phyloP scores from a whole-genome alignment of 2,797 vertebrate species.

The Girardinus metallicus region DNA sequence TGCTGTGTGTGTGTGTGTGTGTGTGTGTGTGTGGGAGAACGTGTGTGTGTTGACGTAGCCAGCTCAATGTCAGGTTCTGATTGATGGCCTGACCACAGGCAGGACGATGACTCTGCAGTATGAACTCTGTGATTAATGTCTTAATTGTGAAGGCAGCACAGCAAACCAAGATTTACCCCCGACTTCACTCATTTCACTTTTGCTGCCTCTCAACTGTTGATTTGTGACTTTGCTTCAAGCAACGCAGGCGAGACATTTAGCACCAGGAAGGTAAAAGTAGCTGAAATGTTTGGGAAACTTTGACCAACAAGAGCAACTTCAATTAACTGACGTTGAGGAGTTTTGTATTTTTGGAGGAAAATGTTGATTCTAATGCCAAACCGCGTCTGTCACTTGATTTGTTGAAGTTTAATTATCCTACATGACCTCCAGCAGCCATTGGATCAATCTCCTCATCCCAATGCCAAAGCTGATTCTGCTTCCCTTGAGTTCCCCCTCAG shows the following conservation, averaged over 20 bases:
- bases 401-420: conserved; percentile 19
- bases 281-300: conserved; percentile 14
- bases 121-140: conserved; percentile 80
- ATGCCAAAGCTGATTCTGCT: conserved; percentile 35
- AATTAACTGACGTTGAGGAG: background rate
- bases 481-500: conserved; percentile 16
- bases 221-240: conserved; percentile 48
- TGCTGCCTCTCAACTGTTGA: conserved; percentile 20
- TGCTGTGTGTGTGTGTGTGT: conserved; percentile 9
- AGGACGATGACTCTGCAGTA: conserved; percentile 78
- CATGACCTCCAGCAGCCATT: conserved; percentile 9
- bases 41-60: conserved; percentile 40
- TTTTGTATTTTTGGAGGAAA: conserved; percentile 4
- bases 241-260: conserved; percentile 26
- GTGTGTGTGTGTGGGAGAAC: conserved; percentile 20
- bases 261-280: conserved; percentile 1
- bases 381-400: background rate
- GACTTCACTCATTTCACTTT: conserved; percentile 3
- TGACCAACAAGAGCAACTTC: conserved; percentile 2
- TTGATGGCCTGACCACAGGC: conserved; percentile 73
- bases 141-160: conserved; percentile 76
- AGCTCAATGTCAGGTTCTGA: conserved; percentile 62
- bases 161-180: conserved; percentile 62
- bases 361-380: background rate
- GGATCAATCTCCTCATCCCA: conserved; percentile 30